These are phyloP conservation scores for Virgularia gustaviana DNA, from an alignment of 92 coral and sea anemone species.

Conservation along the genomic window DNA sequence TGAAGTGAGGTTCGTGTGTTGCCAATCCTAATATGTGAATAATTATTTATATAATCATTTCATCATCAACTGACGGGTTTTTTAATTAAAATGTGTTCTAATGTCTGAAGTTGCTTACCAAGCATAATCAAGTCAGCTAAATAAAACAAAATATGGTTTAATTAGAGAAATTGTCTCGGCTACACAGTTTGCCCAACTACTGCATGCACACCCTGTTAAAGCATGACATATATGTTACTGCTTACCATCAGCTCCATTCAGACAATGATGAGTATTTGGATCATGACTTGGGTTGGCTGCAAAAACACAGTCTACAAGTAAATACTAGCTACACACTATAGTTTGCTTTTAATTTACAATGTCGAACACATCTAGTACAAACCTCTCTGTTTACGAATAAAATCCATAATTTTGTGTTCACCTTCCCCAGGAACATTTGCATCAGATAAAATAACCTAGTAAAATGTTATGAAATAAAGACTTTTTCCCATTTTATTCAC, in stretches of 20 bases:
- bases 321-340: neutral
- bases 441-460: slow-evolving; percentile 85
- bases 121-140: slow-evolving; percentile 95
- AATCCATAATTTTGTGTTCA: slow-evolving; percentile 97
- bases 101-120: slow-evolving; percentile 53
- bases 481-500: neutral
- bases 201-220: neutral
- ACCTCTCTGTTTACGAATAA: slow-evolving; percentile 94
- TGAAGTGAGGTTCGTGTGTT: slow-evolving; percentile 91
- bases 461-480: neutral
- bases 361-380: neutral
- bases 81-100: neutral
- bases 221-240: neutral
- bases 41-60: too few species aligned
- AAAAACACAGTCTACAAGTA: neutral
- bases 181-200: neutral
- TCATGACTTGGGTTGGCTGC: slow-evolving; percentile 91
- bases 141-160: slow-evolving; percentile 18
- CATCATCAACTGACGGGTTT: neutral
- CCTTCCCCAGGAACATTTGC: slow-evolving; percentile 99
- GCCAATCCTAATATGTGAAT: slow-evolving; percentile 81
- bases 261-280: slow-evolving; percentile 90
- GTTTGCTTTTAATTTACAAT: neutral
- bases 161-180: neutral
- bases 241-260: slow-evolving; percentile 98